Base-by-base conservation (phyloP, 2,113 vertebrate species). In the Geococcyx californianus region DNA sequence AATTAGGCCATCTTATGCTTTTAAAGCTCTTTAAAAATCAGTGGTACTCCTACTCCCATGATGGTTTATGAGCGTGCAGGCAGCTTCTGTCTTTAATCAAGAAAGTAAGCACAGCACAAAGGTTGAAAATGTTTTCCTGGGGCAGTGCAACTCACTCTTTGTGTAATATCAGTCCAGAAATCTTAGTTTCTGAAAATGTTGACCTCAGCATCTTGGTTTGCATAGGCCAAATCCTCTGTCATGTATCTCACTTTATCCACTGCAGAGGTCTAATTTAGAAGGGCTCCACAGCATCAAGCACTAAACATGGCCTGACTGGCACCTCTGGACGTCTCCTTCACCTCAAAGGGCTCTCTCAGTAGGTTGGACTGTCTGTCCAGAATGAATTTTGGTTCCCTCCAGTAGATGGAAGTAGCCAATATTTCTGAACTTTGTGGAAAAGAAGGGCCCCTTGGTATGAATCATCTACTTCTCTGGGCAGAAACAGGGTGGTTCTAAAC, bases 51-150 rank as follows among this genome's bases (percentile, higher is more conserved):
- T 83, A 47, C 51, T 88, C 49, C 92, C 59, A 74, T n/a, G 13
- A 86, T 88, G 72, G 55, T 93, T 87, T 96, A 73, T 45, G 45
- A 82, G 28, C 45, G 54, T 42, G 63, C 25, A 36, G 60, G 21
- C 49, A 86, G 62, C 55, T 90, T 90, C 94, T 88, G 67, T 38
- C 26, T 86, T 88, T 83, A 87, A 87, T 88, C 59, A 83, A 88
- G 59, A 40, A 67, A 94, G 63, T 34, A 60, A 84, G 58, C 47
- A 79, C 55, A 88, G 51, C n/a, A 77, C 23, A 49, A 66, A 88
- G 36, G 67, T 55, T 86, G 42, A 59, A 66, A 59, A 63, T 52
- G 29, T 86, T 90, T 79, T 69, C n/a, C 42, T 58, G 51, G 38
- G 49, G 31, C 3, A 5, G 45, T 2, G 3, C 62, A 38, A 38